Evolutionary conservation across 2,113 vertebrate genomes (phyloP).

Genomic region (Orcinus orca): DNA sequence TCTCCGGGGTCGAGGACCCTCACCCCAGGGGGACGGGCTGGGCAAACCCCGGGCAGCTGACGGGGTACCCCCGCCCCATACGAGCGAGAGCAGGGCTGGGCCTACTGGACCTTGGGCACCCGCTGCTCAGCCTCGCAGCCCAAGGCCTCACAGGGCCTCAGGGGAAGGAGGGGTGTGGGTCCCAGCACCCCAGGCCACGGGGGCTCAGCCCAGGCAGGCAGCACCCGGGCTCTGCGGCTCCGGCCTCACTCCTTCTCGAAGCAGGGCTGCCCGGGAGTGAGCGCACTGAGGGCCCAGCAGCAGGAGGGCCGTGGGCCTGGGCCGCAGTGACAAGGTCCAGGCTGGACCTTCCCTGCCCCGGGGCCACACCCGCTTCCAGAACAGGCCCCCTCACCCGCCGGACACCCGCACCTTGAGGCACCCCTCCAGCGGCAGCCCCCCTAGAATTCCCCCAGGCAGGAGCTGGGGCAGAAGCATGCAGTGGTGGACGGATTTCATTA

Average conservation of each 20-base stretch:
- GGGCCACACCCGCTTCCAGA: background rate
- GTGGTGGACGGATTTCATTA: background rate
- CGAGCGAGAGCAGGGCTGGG: background rate
- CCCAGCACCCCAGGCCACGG: background rate
- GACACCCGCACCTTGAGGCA: background rate
- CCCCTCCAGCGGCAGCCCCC: background rate
- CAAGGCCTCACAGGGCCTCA: background rate
- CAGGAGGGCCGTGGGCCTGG: background rate
- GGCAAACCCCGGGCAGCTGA: background rate
- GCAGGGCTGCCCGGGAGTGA: background rate
- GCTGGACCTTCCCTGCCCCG: too few relatives aligned
- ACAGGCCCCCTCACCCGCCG: accelerated
- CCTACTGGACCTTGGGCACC: too few relatives aligned
- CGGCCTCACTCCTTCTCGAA: background rate
- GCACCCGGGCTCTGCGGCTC: background rate
- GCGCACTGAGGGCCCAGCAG: background rate
- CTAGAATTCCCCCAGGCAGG: background rate
- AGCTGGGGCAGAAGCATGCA: background rate
- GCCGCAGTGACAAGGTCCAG: background rate
- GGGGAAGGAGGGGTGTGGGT: background rate
- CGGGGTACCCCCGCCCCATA: too few relatives aligned
- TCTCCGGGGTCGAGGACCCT: background rate
- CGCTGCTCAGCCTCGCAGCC: too few relatives aligned
- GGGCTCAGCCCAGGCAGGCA: background rate
- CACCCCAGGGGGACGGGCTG: background rate